Conservation (phyloP, 2,888 invertebrate genomes). For the Eutolmus rufibarbis region DNA sequence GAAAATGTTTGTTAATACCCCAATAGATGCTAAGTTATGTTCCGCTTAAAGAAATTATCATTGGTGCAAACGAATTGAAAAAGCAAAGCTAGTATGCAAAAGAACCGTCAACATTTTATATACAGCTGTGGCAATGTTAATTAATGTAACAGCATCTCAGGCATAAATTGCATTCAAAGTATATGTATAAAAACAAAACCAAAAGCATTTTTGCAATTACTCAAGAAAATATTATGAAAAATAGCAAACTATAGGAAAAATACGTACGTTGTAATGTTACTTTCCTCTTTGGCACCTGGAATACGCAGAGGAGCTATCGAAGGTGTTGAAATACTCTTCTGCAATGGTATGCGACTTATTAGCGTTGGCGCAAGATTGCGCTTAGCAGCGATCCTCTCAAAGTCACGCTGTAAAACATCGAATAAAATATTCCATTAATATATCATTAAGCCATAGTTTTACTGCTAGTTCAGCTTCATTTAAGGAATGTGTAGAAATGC, state of each 20-base stretch:
- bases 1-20: background rate
- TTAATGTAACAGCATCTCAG: background rate
- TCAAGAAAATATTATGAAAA: background rate
- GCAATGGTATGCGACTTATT: constrained; percentile 74
- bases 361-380: constrained; percentile 66
- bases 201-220: background rate
- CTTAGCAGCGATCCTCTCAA: constrained; percentile 61
- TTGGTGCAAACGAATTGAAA: constrained; percentile 16
- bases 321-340: constrained; percentile 90
- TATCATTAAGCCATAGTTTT: constrained; percentile 50
- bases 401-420: constrained; percentile 54
- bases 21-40: background rate
- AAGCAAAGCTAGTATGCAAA: constrained; percentile 23
- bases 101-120: constrained; percentile 20
- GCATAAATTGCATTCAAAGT: constrained; percentile 11
- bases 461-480: constrained; percentile 89
- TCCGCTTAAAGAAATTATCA: background rate
- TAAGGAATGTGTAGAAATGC: constrained; percentile 77
- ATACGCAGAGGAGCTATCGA: constrained; percentile 80
- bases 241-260: background rate
- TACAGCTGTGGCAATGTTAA: constrained; percentile 10
- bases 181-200: background rate
- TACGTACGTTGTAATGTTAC: constrained; percentile 67
- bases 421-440: background rate
- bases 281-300: constrained; percentile 67